Evolutionary conservation across 2,113 vertebrate species (phyloP).

Genomic region (Trogon surrucura): DNA sequence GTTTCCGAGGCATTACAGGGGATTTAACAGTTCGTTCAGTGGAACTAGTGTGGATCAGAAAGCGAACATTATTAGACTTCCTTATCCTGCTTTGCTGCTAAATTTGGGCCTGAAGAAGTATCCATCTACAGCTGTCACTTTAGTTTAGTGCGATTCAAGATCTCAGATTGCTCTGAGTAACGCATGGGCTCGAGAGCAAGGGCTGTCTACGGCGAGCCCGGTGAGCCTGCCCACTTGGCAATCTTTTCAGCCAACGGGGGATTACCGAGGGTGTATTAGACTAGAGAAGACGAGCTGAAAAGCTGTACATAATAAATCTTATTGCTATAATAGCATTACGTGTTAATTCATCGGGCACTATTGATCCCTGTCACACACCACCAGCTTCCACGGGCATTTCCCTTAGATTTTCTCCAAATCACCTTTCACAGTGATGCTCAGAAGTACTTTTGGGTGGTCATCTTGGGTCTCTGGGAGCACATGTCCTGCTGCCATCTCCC

Average conservation of each 20-base stretch:
- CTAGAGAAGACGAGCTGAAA: neutral
- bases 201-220: neutral
- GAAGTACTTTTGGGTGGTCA: neutral
- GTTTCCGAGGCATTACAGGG: neutral
- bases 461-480: neutral
- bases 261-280: neutral
- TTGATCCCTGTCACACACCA: neutral
- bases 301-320: conserved; percentile 25
- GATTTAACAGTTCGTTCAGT: conserved; percentile 16
- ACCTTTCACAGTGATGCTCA: neutral
- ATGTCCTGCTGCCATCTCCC: fast-evolving
- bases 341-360: neutral
- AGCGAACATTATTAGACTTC: conserved; percentile 34
- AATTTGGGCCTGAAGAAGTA: neutral
- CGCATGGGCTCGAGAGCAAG: fast-evolving
- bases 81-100: conserved; percentile 49
- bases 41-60: neutral
- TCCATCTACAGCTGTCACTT: neutral
- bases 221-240: neutral
- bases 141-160: neutral
- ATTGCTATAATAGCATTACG: conserved; percentile 50
- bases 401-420: neutral
- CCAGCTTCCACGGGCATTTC: neutral
- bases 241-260: neutral
- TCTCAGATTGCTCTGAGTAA: neutral